Evolutionary conservation across 1,140 invertebrate species (phyloP).

Genomic region (Temnothorax nylanderi): DNA sequence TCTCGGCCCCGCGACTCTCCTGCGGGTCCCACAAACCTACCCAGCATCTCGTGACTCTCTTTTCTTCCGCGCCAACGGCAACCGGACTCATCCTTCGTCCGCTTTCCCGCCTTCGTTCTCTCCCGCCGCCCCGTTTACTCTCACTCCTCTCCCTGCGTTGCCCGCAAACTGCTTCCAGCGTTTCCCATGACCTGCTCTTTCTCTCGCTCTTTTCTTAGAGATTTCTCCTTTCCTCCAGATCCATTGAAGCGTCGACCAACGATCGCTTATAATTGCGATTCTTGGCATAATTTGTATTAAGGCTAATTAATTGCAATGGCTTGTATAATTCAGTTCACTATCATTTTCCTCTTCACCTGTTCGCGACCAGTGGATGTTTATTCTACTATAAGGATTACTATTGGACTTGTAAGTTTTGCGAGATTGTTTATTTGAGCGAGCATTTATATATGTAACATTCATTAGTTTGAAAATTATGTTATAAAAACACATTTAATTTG

Average conservation of each 20-base stretch:
- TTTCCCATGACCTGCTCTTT: slow-evolving; percentile 51
- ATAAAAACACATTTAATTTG: neutral
- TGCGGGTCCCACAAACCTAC: slow-evolving; percentile 41
- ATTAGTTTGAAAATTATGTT: neutral
- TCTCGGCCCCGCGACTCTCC: slow-evolving; percentile 45
- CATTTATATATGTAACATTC: neutral
- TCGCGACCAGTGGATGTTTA: neutral
- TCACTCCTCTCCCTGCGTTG: slow-evolving; percentile 55
- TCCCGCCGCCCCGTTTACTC: slow-evolving; percentile 19
- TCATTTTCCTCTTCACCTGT: slow-evolving; percentile 25
- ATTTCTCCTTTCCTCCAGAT: slow-evolving; percentile 42
- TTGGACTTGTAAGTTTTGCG: neutral
- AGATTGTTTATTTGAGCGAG: neutral
- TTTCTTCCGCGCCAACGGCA: slow-evolving; percentile 78
- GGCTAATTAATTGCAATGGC: slow-evolving; percentile 85
- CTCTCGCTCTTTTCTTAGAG: slow-evolving; percentile 47
- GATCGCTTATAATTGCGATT: slow-evolving; percentile 83
- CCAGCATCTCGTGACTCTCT: slow-evolving; percentile 80
- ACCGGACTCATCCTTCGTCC: slow-evolving; percentile 73
- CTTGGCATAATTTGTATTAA: slow-evolving; percentile 85
- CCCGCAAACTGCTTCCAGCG: slow-evolving; percentile 67
- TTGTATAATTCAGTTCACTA: slow-evolving; percentile 80
- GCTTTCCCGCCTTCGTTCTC: slow-evolving; percentile 63
- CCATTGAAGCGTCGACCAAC: slow-evolving; percentile 57
- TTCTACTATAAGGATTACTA: neutral